phyloP scores from a whole-genome alignment of 2,888 invertebrate genomes.

The Gymnosoma rotundatum region DNA sequence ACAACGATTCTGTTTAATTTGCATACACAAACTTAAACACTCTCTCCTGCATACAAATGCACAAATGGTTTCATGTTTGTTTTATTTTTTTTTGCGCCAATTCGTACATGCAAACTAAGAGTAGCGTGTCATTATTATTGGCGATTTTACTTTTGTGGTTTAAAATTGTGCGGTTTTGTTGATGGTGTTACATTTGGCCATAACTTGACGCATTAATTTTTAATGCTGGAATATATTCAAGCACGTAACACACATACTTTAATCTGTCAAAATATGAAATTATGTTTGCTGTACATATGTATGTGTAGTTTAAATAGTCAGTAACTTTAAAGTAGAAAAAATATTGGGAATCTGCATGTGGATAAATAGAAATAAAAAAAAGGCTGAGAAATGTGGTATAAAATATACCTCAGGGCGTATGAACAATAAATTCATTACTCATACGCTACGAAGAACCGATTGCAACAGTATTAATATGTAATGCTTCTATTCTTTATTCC shows the following conservation, averaged over 20 bases:
- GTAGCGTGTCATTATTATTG: constrained; percentile 45
- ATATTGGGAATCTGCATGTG: too few species aligned
- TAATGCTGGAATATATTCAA: constrained; percentile 33
- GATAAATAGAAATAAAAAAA: too few species aligned
- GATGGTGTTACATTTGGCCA: constrained; percentile 67
- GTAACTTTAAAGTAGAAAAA: too few species aligned
- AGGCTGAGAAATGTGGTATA: too few species aligned
- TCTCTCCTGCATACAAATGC: background rate
- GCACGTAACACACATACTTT: background rate
- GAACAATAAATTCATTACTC: too few species aligned
- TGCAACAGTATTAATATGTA: background rate
- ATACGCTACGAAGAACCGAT: too few species aligned
- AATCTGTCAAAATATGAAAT: constrained; percentile 20
- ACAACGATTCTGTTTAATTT: constrained; percentile 10
- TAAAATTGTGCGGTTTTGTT: constrained; percentile 48
- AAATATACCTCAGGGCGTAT: too few species aligned
- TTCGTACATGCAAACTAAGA: constrained; percentile 17
- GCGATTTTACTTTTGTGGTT: constrained; percentile 60
- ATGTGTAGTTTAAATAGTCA: background rate
- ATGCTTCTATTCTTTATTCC: background rate
- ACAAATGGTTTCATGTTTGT: background rate
- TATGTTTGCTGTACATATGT: constrained; percentile 6
- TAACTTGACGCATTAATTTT: constrained; percentile 69
- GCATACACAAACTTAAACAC: background rate
- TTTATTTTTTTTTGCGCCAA: background rate